Base-by-base conservation (phyloP, 2,113 vertebrate species). In the Oncorhynchus kisutch region DNA sequence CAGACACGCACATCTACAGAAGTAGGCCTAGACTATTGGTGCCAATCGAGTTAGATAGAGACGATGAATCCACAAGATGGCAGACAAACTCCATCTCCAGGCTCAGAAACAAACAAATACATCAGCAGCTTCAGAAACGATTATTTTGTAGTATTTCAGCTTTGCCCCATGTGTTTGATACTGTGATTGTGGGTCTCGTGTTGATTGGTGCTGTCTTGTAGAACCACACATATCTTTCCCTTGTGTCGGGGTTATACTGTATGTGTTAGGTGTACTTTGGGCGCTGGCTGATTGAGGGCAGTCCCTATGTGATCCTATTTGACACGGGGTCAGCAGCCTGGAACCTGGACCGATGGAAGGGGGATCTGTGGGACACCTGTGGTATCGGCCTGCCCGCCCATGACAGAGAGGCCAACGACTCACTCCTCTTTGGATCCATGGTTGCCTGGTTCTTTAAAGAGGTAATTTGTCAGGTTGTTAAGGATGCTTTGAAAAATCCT, bases 371-470 rank as follows among this genome's bases (percentile, higher is more conserved):
- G 97, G 90, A 96, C 22, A 92, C 85, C 1, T 96, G 94, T 77
- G 85, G 79, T 6, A 95, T 99, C 1, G 96, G 97, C 13, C 94
- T 99, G 68, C 98, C 98, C 2, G 93, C 87, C 84, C 84, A 96
- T 0, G 98, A 99, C 90, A 85, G 92, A 29, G 98, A 99, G 91
- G 96, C 97, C 81, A 97, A 95, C 0, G 96, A 99, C 79, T 92
- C 96, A 0, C 92, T 99, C 64, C 94, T 99, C 84, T 94, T 99
- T 79, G 98, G 98, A 75, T 97, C 96, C 0, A 78, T 99, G 78
- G 95, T 95, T 1, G 94, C 96, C 67, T 98, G 96, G 94, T 99
- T 99, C 91, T 94, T 99, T 81, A 97, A 96, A 92, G 97, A 99
- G 97, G 97, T 45, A 11, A 45, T 45, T 45, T 45, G 39, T 45